phyloP scores from a whole-genome alignment of 2,888 invertebrate species.

The Ophion costatus region DNA sequence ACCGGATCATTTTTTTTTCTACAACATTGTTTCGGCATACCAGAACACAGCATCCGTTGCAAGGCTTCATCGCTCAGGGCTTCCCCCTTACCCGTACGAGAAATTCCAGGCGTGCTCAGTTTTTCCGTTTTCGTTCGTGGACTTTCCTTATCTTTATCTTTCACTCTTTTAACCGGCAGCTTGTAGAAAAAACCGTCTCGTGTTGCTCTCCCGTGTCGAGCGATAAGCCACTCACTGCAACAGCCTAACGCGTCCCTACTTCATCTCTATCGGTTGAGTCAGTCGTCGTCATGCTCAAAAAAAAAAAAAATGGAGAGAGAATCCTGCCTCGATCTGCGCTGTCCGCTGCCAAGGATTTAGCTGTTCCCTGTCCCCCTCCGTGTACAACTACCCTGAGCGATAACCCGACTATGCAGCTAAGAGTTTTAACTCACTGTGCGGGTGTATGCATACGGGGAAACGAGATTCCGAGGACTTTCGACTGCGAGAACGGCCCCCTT shows the following conservation, averaged over 20 bases:
- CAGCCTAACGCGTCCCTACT: conserved; percentile 48
- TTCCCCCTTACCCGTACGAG: not conserved
- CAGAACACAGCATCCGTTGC: conserved; percentile 41
- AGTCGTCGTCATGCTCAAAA: conserved; percentile 17
- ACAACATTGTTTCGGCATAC: conserved; percentile 54
- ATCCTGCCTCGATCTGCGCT: conserved; percentile 31
- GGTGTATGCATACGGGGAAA: too few species aligned
- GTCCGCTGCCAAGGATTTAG: conserved; percentile 40
- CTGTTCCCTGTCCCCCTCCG: not conserved
- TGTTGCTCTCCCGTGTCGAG: conserved; percentile 48
- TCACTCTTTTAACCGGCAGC: conserved; percentile 51
- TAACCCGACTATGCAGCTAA: conserved; percentile 44
- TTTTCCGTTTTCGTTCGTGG: conserved; percentile 8
- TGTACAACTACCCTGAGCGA: conserved; percentile 35
- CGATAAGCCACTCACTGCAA: conserved; percentile 55
- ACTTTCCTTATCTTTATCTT: conserved; percentile 53
- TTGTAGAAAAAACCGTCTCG: conserved; percentile 43
- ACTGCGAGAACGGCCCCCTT: too few species aligned
- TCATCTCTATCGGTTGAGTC: conserved; percentile 21
- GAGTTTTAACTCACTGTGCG: conserved; percentile 28
- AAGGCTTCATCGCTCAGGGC: conserved; percentile 27
- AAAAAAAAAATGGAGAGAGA: not conserved
- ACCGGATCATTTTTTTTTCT: conserved; percentile 25
- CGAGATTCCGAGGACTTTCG: too few species aligned
- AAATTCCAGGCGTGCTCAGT: conserved; percentile 14